phyloP scores from a whole-genome alignment of 2,888 invertebrate genomes.

The Patella pellucida region DNA sequence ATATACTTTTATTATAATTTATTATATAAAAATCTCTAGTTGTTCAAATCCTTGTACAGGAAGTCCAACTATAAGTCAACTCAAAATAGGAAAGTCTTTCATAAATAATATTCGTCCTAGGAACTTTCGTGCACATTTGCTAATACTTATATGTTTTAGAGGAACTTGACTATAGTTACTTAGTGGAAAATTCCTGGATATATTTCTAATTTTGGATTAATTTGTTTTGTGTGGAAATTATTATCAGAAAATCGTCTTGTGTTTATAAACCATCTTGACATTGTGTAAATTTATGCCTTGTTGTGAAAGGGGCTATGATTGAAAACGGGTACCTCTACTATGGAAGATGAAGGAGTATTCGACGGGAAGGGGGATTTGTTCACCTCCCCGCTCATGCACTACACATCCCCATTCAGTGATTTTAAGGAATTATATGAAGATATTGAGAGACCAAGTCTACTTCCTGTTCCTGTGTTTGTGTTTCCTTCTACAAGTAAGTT shows the following conservation, averaged over 20 bases:
- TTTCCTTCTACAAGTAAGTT: slow-evolving; percentile 12
- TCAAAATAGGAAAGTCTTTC: too few species aligned
- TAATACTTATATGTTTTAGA: too few species aligned
- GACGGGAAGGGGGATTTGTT: slow-evolving; percentile 51
- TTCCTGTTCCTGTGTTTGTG: slow-evolving; percentile 22
- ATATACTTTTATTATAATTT: too few species aligned
- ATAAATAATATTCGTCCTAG: too few species aligned
- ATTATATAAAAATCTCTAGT: too few species aligned
- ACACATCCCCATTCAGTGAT: slow-evolving; percentile 62
- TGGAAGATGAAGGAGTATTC: slow-evolving; percentile 30
- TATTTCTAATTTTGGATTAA: too few species aligned
- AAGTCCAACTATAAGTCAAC: too few species aligned
- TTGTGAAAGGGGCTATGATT: not conserved
- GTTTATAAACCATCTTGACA: not conserved
- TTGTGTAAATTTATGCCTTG: not conserved
- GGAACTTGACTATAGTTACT: too few species aligned
- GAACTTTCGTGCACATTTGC: too few species aligned
- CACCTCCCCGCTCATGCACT: slow-evolving; percentile 62
- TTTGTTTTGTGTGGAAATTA: too few species aligned
- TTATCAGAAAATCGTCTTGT: not conserved
- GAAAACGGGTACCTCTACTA: not conserved
- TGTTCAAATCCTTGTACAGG: too few species aligned
- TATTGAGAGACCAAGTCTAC: slow-evolving; percentile 16
- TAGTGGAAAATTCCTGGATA: too few species aligned
- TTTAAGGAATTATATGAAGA: slow-evolving; percentile 61